Evolutionary conservation across 1,140 invertebrate genomes (phyloP).

Genomic region (Cydia fagiglandana): DNA sequence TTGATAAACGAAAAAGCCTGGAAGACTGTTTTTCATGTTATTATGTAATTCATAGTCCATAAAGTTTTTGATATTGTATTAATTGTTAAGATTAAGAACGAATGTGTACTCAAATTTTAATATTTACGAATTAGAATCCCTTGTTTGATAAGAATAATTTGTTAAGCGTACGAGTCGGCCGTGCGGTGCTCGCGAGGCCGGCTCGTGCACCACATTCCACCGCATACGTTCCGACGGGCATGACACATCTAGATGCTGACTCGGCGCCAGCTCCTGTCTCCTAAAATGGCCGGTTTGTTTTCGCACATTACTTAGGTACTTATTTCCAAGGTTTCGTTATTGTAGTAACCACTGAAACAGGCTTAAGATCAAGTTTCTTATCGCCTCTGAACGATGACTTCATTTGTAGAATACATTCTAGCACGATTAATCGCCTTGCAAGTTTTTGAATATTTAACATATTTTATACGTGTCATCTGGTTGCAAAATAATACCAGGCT

Average conservation of each 20-base stretch:
- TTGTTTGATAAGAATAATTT: constrained; percentile 24
- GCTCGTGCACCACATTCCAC: not conserved
- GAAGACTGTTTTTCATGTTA: constrained; percentile 76
- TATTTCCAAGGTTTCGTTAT: constrained; percentile 39
- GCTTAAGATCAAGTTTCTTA: constrained; percentile 14
- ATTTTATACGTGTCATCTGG: not conserved
- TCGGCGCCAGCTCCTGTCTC: not conserved
- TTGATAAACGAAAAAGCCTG: constrained; percentile 70
- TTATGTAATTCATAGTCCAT: constrained; percentile 71
- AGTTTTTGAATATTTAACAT: not conserved
- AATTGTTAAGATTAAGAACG: constrained; percentile 64
- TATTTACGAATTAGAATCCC: constrained; percentile 38
- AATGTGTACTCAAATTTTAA: constrained; percentile 45
- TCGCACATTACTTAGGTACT: constrained; percentile 29
- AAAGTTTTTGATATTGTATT: constrained; percentile 74
- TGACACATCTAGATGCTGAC: not conserved
- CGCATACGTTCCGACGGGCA: not conserved
- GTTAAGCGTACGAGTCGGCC: constrained; percentile 16
- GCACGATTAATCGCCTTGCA: not conserved
- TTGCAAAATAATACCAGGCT: not conserved
- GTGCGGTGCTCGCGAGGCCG: not conserved
- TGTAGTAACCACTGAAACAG: constrained; percentile 35
- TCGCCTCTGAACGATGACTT: not conserved
- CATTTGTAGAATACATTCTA: not conserved
- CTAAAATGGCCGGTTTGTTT: not conserved